Conservation (phyloP, 37 sponge, comb jelly and placozoan species). For the Eunapius fragilis region DNA sequence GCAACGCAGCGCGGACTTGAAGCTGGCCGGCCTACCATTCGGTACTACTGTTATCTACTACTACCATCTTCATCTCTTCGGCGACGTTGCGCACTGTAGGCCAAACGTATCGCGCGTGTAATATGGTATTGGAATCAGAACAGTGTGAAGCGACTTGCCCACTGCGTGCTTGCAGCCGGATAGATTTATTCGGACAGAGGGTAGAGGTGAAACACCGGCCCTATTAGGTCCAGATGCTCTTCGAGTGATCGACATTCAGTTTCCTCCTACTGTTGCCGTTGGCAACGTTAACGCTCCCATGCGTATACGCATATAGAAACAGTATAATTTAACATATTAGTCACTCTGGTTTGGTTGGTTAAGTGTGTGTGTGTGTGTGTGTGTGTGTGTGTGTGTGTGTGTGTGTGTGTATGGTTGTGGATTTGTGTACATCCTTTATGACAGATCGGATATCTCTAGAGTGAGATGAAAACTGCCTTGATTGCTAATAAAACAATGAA, state of each 20-base stretch:
- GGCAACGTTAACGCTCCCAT: neutral
- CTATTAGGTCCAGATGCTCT: neutral
- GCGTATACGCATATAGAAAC: neutral
- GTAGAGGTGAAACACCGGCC: neutral
- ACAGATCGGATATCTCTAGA: no score
- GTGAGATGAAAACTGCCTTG: no score
- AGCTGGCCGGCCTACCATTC: conserved; percentile 38
- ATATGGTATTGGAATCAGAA: neutral
- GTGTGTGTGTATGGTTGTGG: neutral
- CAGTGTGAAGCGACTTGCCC: conserved; percentile 44
- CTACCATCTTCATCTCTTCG: conserved; percentile 54
- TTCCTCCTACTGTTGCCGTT: neutral
- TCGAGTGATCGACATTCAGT: neutral
- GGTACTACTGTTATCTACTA: conserved; percentile 26
- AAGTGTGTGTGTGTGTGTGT: neutral
- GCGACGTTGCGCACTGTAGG: conserved; percentile 49
- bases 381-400: neutral
- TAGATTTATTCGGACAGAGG: conserved; percentile 39
- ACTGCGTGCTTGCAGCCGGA: conserved; percentile 61
- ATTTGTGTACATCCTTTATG: neutral
- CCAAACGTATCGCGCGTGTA: neutral
- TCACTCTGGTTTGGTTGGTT: neutral
- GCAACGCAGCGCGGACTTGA: no score
- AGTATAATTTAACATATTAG: neutral
- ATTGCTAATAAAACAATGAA: neutral